Conservation (phyloP, 2,797 vertebrate genomes). For the Garrulus glandarius region DNA sequence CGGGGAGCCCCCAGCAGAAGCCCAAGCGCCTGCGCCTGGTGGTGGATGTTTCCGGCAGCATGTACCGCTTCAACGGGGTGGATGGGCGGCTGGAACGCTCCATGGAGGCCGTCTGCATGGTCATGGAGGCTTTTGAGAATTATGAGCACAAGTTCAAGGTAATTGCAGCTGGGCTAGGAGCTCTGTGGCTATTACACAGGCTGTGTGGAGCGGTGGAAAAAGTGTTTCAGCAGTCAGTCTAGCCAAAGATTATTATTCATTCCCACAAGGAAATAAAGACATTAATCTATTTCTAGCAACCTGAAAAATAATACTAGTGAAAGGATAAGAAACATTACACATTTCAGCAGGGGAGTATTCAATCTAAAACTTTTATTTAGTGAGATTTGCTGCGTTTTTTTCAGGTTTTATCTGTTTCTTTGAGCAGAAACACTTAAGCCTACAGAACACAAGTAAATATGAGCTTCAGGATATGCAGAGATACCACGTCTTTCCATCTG, state of each 20-base stretch:
- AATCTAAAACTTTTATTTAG: not conserved
- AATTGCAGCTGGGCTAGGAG: slow-evolving; percentile 16
- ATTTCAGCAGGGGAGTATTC: not conserved
- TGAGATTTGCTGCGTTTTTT: not conserved
- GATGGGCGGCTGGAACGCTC: slow-evolving; percentile 92
- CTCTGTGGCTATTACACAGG: not conserved
- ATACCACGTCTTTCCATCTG: not conserved
- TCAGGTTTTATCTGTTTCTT: not conserved
- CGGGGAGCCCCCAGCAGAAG: slow-evolving; percentile 91
- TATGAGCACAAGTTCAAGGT: slow-evolving; percentile 98
- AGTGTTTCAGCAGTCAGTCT: not conserved
- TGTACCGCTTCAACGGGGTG: slow-evolving; percentile 97
- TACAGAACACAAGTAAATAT: not conserved
- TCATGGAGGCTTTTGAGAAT: slow-evolving; percentile 96
- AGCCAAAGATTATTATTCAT: not conserved
- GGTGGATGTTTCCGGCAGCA: slow-evolving; percentile 93
- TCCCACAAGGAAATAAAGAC: not conserved
- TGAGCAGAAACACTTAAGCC: not conserved
- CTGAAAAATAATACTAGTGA: not conserved
- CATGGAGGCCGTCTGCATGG: slow-evolving; percentile 97
- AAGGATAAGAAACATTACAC: not conserved
- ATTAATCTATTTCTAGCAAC: slow-evolving; percentile 46
- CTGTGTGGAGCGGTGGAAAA: not conserved
- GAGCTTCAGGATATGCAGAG: not conserved
- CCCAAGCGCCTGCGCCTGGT: slow-evolving; percentile 90